phyloP scores from a whole-genome alignment of 2,113 vertebrate species.

The Malurus melanocephalus region DNA sequence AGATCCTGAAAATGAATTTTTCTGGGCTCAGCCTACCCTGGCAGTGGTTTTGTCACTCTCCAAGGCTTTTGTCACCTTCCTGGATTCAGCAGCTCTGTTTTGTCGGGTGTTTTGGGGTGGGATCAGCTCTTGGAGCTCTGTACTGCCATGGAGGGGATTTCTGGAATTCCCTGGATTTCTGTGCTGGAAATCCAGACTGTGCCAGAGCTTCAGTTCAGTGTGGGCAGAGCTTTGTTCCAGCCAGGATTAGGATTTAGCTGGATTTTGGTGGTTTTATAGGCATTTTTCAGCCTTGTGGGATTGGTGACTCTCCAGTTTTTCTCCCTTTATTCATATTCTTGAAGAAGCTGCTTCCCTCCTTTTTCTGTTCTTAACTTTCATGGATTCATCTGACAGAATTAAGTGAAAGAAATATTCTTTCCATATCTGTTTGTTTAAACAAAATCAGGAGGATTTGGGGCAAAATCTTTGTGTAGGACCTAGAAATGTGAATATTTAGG shows the following conservation, averaged over 20 bases:
- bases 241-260: not conserved
- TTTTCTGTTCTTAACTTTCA: not conserved
- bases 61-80: not conserved
- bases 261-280: not conserved
- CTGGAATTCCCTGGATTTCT: not conserved
- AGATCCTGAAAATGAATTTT: not conserved
- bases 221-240: not conserved
- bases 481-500: not conserved
- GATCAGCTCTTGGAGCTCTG: not conserved
- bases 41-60: not conserved
- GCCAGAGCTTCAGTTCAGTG: not conserved
- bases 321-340: not conserved
- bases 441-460: not conserved
- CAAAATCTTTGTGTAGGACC: not conserved
- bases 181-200: not conserved
- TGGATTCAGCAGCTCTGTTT: not conserved
- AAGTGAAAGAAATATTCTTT: not conserved
- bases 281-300: not conserved
- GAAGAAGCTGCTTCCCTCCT: not conserved
- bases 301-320: not conserved
- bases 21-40: accelerated
- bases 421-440: not conserved
- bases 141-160: too few species aligned
- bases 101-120: not conserved
- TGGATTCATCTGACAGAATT: not conserved